These are phyloP conservation scores for Aulostomus chinensis DNA, from an alignment of 2,797 vertebrate genomes.

Conservation along the genomic window DNA sequence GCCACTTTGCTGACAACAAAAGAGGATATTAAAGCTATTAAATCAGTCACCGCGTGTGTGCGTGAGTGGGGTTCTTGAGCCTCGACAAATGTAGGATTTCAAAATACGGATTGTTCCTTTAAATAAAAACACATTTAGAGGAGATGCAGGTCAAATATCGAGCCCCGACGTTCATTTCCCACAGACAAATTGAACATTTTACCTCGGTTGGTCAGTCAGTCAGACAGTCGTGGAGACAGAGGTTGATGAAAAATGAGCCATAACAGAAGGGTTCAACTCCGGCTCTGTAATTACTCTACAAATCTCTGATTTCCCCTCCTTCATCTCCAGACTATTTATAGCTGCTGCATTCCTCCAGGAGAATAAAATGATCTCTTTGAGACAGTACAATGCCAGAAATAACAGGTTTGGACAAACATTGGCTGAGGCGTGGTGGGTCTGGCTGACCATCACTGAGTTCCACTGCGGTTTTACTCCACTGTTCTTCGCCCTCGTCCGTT, in stretches of 20 bases:
- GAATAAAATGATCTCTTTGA: constrained; percentile 73
- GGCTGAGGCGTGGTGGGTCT: constrained; percentile 71
- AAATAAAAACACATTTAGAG: not conserved
- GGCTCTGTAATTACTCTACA: constrained; percentile 74
- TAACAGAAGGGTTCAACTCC: constrained; percentile 66
- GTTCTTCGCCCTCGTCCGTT: constrained; percentile 54
- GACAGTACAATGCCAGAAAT: constrained; percentile 77
- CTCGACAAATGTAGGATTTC: no score
- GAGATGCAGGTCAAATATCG: constrained; percentile 40
- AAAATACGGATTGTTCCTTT: not conserved
- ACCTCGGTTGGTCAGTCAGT: constrained; percentile 48
- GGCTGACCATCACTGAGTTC: constrained; percentile 69
- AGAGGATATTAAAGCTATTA: constrained; percentile 5
- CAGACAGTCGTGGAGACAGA: constrained; percentile 72
- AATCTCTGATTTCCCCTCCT: constrained; percentile 75
- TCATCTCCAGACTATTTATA: constrained; percentile 73
- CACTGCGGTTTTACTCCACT: constrained; percentile 62
- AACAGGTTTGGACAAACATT: constrained; percentile 75
- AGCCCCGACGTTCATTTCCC: constrained; percentile 35
- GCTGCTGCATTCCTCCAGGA: constrained; percentile 64
- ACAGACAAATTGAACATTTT: constrained; percentile 29
- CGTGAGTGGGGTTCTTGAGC: no score
- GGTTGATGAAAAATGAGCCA: constrained; percentile 71
- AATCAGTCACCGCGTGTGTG: no score
- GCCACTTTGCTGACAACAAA: constrained; percentile 28